These are phyloP conservation scores for Carabus problematicus DNA, from an alignment of 2,888 invertebrate species.

Conservation along the genomic window DNA sequence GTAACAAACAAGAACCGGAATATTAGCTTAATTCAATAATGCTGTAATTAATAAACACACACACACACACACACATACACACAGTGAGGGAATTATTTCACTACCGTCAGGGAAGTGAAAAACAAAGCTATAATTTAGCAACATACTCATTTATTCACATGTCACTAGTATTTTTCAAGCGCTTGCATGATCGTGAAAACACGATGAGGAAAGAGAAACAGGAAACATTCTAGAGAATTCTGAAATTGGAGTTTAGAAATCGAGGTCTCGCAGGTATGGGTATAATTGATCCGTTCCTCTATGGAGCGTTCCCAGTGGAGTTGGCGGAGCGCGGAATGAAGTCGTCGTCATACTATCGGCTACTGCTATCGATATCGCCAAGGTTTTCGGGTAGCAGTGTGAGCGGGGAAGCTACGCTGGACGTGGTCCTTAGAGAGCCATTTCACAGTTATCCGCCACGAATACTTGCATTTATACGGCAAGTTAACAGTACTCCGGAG, in stretches of 20 bases:
- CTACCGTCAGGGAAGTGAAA: no score
- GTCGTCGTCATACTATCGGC: conserved; percentile 1
- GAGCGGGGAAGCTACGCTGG: background rate
- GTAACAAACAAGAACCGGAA: conserved; percentile 65
- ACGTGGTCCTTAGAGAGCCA: conserved; percentile 56
- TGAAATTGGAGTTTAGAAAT: no score
- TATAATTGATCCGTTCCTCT: conserved; percentile 46
- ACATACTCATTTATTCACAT: no score
- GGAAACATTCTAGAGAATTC: no score
- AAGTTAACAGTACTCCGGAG: conserved; percentile 56
- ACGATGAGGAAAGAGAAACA: no score
- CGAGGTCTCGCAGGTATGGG: background rate
- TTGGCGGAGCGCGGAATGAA: background rate
- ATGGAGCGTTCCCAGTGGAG: background rate
- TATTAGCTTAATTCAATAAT: conserved; percentile 6
- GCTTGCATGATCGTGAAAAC: no score
- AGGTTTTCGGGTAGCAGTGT: conserved; percentile 38
- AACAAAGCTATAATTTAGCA: no score
- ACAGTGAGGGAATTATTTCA: no score
- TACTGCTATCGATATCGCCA: conserved; percentile 34
- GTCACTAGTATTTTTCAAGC: no score
- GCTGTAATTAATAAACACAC: no score
- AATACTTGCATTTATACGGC: conserved; percentile 56
- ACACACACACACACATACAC: no score
- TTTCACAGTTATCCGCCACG: conserved; percentile 54